These are phyloP conservation scores for Julus scandinavius DNA, from an alignment of 2,888 invertebrate genomes.

Conservation along the genomic window DNA sequence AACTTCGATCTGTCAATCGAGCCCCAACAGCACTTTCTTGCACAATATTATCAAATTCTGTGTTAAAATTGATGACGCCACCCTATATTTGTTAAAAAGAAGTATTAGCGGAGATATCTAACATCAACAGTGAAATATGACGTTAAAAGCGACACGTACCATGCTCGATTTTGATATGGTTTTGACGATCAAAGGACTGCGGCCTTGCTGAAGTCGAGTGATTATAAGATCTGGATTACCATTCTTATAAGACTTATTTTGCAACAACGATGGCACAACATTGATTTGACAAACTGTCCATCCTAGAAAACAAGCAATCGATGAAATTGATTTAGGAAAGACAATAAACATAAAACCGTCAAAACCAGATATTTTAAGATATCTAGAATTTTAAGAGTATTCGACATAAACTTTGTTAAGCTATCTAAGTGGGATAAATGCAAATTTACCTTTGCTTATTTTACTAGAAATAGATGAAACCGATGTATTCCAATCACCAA, in stretches of 20 bases:
- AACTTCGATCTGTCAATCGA: neutral
- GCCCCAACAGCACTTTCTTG: neutral
- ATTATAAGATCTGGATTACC: slow-evolving; percentile 52
- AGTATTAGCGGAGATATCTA: neutral
- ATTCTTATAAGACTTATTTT: neutral
- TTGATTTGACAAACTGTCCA: slow-evolving; percentile 54
- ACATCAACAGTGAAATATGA: neutral
- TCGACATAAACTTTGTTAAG: neutral
- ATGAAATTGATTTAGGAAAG: too few relatives aligned
- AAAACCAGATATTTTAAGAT: neutral
- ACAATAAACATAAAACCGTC: neutral
- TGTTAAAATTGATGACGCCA: slow-evolving; percentile 5
- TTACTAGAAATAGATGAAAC: neutral
- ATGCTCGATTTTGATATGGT: neutral
- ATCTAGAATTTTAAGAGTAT: too few relatives aligned
- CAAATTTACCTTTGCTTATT: neutral
- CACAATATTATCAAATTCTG: slow-evolving; percentile 47
- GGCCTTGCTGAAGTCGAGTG: neutral
- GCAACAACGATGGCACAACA: neutral
- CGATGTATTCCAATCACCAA: neutral
- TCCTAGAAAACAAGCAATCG: neutral
- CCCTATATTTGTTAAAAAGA: neutral
- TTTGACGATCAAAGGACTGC: slow-evolving; percentile 43
- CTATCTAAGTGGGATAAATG: neutral
- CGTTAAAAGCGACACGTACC: neutral